Base-by-base conservation (phyloP, 1,140 invertebrate genomes). In the Aphaenogaster rudis region DNA sequence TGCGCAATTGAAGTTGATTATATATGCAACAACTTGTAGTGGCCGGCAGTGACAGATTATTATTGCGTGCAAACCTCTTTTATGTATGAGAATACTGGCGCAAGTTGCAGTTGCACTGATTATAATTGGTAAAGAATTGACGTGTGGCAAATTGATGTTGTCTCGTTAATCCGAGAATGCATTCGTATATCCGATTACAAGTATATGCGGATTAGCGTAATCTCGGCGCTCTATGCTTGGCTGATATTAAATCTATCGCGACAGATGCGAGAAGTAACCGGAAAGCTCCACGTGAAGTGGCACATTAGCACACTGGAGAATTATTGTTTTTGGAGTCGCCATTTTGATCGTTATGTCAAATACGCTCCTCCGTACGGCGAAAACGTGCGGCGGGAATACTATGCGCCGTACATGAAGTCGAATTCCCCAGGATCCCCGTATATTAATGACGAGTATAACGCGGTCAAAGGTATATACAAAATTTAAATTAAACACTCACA, bases 291-390 rank as follows among this genome's bases (percentile, higher is more conserved):
- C 15, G 39, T 67, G 61, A 86, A 72, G 71, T 69, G 59, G 52
- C 21, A 88, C 66, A 78, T 69, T 63, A 57, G 85, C 80, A 77
- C 90, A 88, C 82, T 78, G 74, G 45, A 86, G 88, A 81, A 84
- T 74, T 88, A 93, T 93, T 94, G 91, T 93, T 93, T 93, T 92
- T 91, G 54, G 86, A 92, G 91, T 87, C 92, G 93, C 93, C 93
- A 94, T 94, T 93, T 94, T 94, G 92, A 79, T 84, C 85, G 84
- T 92, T 90, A 89, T 87, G 78, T 85, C 86, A 86, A 90, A 89
- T 88, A 82, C 64, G 66, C 33, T 50, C 11, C 7, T 57, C 66
- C 48, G 33, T 87, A 63, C 59, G 72, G n/a, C 8, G 33, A 39
- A 36, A 48, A 21, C 36, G 48, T 17, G 48, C 63, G 21, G 15